Base-by-base conservation (phyloP, 2,113 vertebrate species). In the Turnix velox region DNA sequence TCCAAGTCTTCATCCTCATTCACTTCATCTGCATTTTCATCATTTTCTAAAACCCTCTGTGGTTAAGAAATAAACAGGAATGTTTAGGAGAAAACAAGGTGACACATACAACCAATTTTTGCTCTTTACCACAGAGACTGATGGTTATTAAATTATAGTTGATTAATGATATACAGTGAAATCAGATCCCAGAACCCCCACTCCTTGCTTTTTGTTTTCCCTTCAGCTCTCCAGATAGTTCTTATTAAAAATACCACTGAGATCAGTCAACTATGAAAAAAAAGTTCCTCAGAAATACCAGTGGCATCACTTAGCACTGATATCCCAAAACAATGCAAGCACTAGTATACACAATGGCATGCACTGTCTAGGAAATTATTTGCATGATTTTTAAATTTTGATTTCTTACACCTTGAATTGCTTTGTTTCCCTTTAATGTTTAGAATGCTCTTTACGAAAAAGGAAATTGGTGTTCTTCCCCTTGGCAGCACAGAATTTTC, bases 1-100 rank as follows among this genome's bases (percentile, higher is more conserved):
- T 99, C 99, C 96, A 99, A 98, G 93, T 99, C 99, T 27, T 99
- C 99, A 55, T 99, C 99, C 65, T 99, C 99, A 9, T 99, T 98
- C 94, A 98, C 98, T 97, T 98, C 98, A 85, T 99, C 99, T 54
- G 98, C 98, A 52, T 99, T 99, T 97, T 99, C 99, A 68, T 99
- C 99, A 42, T 99, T 99, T 96, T 99, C 99, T 94, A 99, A 97
- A 92, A 99, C 99, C 95, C 99, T 98, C 99, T 99, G 72, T 49
- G 96, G 77, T 87, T 88, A 92, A 87, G 97, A 67, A 97, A 95
- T 79, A 93, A 96, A 88, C 67, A 82, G 39, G 12, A 91, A 80
- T n/a, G 42, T 35, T 69, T 96, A 96, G 87, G 86, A 94, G 85
- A 31, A 84, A 95, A 92, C 42, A 83, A 45, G 74, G 58, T 35